Conservation (phyloP, 2,888 invertebrate genomes). For the Microctonus hyperodae region DNA sequence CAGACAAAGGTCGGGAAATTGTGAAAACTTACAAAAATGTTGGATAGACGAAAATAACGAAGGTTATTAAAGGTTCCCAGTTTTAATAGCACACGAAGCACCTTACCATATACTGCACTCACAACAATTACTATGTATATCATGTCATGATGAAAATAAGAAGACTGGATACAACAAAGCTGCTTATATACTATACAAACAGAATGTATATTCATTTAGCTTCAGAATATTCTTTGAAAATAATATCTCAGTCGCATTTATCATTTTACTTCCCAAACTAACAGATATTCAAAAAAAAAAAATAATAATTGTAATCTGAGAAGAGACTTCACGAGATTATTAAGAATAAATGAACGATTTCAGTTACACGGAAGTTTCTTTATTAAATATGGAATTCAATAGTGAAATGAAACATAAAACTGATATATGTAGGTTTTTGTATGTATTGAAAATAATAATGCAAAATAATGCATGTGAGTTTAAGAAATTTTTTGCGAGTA, state of each 20-base stretch:
- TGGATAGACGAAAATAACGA: slow-evolving; percentile 11
- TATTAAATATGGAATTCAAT: neutral
- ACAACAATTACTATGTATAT: neutral
- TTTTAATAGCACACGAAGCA: slow-evolving; percentile 12
- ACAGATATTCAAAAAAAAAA: too few species aligned
- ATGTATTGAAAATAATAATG: neutral
- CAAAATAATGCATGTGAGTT: neutral
- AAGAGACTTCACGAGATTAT: too few species aligned
- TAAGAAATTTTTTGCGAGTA: neutral
- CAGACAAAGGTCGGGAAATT: neutral
- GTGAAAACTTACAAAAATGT: slow-evolving; percentile 15
- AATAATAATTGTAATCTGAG: too few species aligned
- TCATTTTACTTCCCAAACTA: too few species aligned
- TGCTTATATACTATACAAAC: slow-evolving; percentile 4
- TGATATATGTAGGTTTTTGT: neutral
- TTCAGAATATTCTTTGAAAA: neutral
- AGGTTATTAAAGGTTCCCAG: slow-evolving; percentile 2
- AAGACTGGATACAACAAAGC: slow-evolving; percentile 7
- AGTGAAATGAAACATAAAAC: neutral
- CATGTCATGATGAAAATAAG: slow-evolving; percentile 3
- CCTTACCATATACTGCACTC: neutral
- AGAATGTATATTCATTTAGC: neutral
- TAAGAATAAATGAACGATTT: neutral
- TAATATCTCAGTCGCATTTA: too few species aligned
- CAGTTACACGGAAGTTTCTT: neutral